Evolutionary conservation across 1,140 invertebrate genomes (phyloP).

Genomic region (Drosophila kikkawai): DNA sequence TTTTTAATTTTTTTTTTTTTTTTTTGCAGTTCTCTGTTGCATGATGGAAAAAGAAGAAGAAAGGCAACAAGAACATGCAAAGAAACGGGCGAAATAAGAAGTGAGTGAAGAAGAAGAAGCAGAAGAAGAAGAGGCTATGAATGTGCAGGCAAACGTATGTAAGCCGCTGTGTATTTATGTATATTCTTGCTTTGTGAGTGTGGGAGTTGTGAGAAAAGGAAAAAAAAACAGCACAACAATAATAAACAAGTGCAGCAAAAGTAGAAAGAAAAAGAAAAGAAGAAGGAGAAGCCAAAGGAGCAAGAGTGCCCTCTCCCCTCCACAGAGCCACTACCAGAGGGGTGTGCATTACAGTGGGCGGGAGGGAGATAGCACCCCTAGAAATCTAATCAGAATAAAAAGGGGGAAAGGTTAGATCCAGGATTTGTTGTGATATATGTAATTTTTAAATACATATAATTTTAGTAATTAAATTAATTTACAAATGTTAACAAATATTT

Average conservation of each 20-base stretch:
- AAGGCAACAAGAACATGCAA: conserved; percentile 54
- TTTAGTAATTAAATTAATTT: not conserved
- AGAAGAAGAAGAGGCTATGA: conserved; percentile 36
- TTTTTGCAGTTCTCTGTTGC: conserved; percentile 55
- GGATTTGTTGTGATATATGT: not conserved
- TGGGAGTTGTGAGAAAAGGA: conserved; percentile 23
- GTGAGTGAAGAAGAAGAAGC: conserved; percentile 32
- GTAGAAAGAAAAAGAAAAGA: conserved; percentile 36
- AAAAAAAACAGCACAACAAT: conserved; percentile 28
- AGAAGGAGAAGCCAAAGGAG: conserved; percentile 37
- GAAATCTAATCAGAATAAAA: conserved; percentile 10
- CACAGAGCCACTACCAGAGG: conserved; percentile 30
- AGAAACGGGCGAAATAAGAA: conserved; percentile 52
- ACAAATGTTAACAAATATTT: no score
- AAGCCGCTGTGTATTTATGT: conserved; percentile 7
- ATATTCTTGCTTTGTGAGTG: conserved; percentile 9
- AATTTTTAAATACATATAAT: not conserved
- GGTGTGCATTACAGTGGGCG: not conserved
- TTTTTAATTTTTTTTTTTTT: not conserved
- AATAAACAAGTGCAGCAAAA: conserved; percentile 54
- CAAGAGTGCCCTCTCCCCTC: conserved; percentile 25
- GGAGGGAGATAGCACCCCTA: not conserved
- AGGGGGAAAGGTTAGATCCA: not conserved
- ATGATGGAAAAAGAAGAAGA: conserved; percentile 57
- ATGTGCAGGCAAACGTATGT: conserved; percentile 48